A percentile compares a stretch with the other conserved stretches of the same genome.
Evolutionary conservation across 2,888 invertebrate genomes (phyloP).

Genomic region (Thereva nobilitata): DNA sequence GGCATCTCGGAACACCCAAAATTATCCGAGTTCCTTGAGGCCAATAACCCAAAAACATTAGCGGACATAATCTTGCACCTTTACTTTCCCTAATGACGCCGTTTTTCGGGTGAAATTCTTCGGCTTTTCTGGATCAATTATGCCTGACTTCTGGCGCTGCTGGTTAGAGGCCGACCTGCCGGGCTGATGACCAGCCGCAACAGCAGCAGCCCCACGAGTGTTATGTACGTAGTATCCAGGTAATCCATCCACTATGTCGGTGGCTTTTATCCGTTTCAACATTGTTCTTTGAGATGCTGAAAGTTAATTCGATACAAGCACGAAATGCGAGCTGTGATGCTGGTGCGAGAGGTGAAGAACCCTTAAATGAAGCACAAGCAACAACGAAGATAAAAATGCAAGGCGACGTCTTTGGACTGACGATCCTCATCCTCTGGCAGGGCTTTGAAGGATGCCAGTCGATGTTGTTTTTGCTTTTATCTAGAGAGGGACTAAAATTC

Average conservation of each 20-base stretch:
- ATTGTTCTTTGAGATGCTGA: background rate
- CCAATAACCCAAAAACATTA: too few species aligned
- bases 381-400: background rate
- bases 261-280: too few species aligned
- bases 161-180: too few species aligned
- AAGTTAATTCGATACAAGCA: background rate
- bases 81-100: too few species aligned
- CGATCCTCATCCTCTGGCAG: background rate
- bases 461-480: background rate
- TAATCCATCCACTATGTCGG: conserved; percentile 18
- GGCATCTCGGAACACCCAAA: too few species aligned
- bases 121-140: too few species aligned
- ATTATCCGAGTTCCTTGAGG: too few species aligned
- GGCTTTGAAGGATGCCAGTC: background rate
- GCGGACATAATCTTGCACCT: too few species aligned
- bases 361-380: background rate
- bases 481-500: background rate
- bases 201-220: conserved; percentile 1
- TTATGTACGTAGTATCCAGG: conserved; percentile 16
- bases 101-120: too few species aligned
- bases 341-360: background rate
- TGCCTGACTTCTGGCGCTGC: too few species aligned
- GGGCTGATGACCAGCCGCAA: background rate
- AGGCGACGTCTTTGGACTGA: background rate
- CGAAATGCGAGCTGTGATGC: background rate